Evolutionary conservation across 2,113 vertebrate species (phyloP), one percentile per base, ranked within the genome.

Genomic region (Chaetodon auriga): DNA sequence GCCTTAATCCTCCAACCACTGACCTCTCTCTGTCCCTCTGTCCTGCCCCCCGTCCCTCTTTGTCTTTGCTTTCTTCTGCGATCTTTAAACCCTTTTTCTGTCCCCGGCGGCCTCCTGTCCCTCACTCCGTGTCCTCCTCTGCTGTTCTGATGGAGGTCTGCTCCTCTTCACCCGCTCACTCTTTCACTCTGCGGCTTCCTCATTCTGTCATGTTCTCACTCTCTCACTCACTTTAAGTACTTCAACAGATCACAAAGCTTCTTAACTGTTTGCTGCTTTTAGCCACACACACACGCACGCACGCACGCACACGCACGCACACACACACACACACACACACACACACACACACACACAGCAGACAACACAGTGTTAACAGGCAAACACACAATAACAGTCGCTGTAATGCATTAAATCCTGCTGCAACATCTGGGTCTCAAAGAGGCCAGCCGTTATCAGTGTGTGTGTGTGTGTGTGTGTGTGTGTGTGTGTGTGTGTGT

Each of bases 221-320:
- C 53, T 57, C n/a, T 69, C 51, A 14, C 66, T 82, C 72, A 30
- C 74, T 89, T 71, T 80, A 82, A 87, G 81, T 66, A 82, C 83
- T 62, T 86, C 86, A 84, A 53, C 63, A 75, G 57, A 86, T 90
- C 80, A 91, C 91, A 94, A 94, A 95, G 91, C 93, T 92, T 86
- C 94, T 95, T 94, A 94, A 85, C 83, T 84, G 79, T 85, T 85
- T 46, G 60, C 87, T 88, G 89, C 84, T 91, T 92, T 92, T 85
- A 89, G 80, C 46, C 58, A 60, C 68, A 53, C 68, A 75, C n/a
- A 69, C 81, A 82, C 63, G 51, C 46, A 78, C 74, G 21, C 48
- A 51, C 16, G 13, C 36, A 35, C 16, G 36, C 16, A 18, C 61
- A 58, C 68, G 45, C 63, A 71, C 23, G 64, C 81, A 82, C 61